Evolutionary conservation across 2,888 invertebrate species (phyloP).

Genomic region (Ornithoptera priamus): DNA sequence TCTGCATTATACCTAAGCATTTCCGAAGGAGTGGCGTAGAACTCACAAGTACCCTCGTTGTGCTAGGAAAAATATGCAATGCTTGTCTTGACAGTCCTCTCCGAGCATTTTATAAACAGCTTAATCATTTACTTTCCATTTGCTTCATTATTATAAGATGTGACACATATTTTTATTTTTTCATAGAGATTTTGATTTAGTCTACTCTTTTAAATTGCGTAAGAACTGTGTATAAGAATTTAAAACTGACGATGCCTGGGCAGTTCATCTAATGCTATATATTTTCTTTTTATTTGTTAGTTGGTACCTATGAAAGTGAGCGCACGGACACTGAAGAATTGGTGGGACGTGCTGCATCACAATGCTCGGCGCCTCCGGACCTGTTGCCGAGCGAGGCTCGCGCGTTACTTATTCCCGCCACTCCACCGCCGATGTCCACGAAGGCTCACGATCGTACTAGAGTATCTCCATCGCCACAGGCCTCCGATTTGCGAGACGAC

Average conservation of each 20-base stretch:
- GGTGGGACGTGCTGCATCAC: constrained; percentile 82
- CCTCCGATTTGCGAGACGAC: constrained; percentile 48
- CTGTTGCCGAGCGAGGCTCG: constrained; percentile 80
- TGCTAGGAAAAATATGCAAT: too few species aligned
- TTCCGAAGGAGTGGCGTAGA: too few species aligned
- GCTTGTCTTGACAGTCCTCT: too few species aligned
- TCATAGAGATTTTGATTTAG: too few species aligned
- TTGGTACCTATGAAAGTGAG: constrained; percentile 80
- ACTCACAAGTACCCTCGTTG: too few species aligned
- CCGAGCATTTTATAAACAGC: too few species aligned
- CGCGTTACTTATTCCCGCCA: constrained; percentile 65
- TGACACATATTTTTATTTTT: too few species aligned
- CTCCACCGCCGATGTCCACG: constrained; percentile 40
- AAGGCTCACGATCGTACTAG: constrained; percentile 24
- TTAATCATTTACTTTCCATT: too few species aligned
- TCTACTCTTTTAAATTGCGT: too few species aligned
- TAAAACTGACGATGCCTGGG: neutral
- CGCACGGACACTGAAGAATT: constrained; percentile 86
- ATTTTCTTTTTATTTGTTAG: constrained; percentile 53
- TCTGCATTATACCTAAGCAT: too few species aligned
- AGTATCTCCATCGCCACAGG: constrained; percentile 35
- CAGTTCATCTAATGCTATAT: neutral
- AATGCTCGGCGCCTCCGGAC: constrained; percentile 83
- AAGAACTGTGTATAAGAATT: too few species aligned
- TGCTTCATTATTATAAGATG: too few species aligned